Base-by-base conservation (phyloP, 2,113 vertebrate genomes). In the Brachyhypopomus gauderio region DNA sequence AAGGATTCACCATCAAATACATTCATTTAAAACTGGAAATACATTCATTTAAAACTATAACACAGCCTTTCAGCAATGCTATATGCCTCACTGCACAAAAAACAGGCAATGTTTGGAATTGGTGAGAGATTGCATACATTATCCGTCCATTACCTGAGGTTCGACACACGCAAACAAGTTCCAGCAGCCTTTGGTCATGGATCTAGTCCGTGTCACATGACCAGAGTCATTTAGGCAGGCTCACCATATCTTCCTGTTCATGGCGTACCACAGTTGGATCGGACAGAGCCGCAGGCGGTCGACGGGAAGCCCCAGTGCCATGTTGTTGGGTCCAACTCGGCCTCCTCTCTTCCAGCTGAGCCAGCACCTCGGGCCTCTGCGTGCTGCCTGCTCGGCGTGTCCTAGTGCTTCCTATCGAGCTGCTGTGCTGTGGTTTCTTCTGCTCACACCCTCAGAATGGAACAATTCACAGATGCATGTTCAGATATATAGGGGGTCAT, bases 111-210 rank as follows among this genome's bases (percentile, higher is more conserved):
- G 2, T 25, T 23, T 27, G 52, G 70, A 48, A 45, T 16, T 38
- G 38, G 20, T n/a, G 38, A 71, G 17, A 14, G 20, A 22, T 23
- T 25, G 70, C 70, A 72, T 72, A 72, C 52, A 72, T 72, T 72
- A 72, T 14, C 6, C n/a, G 48, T 48, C 69, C 69, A 12, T 71
- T 48, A 72, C 45, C 70, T n/a, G 67, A 41, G 38, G 48, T 27
- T 14, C 22, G 1, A 22, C 22, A 41, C n/a, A 9, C 12, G 66
- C 3, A 2, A 41, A 41, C 20, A 8, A 70, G 69, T 16, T n/a
- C 19, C 19, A 12, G 27, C 27, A 19, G 63, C 17, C 17, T 70
- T 67, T 3, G 17, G 64, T 9, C 34, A 20, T 67, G 64, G 17
- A 67, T 20, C 5, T 9, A 4, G 19, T 67, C 20, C 34, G 19